These are phyloP conservation scores for Drosophila biarmipes DNA, from an alignment of 1,140 invertebrate genomes.

Conservation along the genomic window DNA sequence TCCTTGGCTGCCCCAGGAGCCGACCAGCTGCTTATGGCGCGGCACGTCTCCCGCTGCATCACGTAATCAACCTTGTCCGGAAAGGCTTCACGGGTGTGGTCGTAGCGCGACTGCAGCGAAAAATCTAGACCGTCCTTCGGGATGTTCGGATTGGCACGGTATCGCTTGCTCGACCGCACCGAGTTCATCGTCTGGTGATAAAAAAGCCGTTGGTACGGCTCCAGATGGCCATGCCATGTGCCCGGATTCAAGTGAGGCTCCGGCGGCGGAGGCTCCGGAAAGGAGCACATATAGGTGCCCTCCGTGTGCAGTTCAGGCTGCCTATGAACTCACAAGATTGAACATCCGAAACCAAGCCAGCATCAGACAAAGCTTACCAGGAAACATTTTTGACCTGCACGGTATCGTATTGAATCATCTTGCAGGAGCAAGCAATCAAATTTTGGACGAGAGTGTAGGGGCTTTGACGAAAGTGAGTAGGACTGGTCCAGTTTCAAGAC, in stretches of 20 bases:
- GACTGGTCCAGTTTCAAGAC: not conserved
- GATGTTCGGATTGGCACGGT: constrained; percentile 83
- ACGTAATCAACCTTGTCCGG: constrained; percentile 86
- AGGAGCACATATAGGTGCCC: constrained; percentile 86
- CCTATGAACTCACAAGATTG: constrained; percentile 3
- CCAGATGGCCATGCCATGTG: constrained; percentile 79
- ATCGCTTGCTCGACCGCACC: constrained; percentile 86
- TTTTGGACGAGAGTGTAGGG: constrained; percentile 12
- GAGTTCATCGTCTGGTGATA: constrained; percentile 87
- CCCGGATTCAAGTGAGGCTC: constrained; percentile 54
- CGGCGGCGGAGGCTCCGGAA: constrained; percentile 82
- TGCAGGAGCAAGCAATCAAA: constrained; percentile 1
- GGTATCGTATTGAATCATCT: constrained; percentile 44
- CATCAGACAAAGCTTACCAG: constrained; percentile 49
- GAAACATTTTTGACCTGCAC: constrained; percentile 84
- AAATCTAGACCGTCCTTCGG: constrained; percentile 88
- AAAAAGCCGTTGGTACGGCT: constrained; percentile 86
- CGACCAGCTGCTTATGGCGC: constrained; percentile 61
- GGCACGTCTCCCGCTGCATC: constrained; percentile 86
- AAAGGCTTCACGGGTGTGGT: constrained; percentile 87
- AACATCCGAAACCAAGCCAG: not conserved
- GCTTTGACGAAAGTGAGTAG: not conserved
- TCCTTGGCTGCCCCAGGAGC: constrained; percentile 47
- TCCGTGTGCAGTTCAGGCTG: constrained; percentile 86
- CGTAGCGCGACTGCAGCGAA: constrained; percentile 86